Conservation (phyloP, 2,888 invertebrate species). For the Mythimna ferrago region DNA sequence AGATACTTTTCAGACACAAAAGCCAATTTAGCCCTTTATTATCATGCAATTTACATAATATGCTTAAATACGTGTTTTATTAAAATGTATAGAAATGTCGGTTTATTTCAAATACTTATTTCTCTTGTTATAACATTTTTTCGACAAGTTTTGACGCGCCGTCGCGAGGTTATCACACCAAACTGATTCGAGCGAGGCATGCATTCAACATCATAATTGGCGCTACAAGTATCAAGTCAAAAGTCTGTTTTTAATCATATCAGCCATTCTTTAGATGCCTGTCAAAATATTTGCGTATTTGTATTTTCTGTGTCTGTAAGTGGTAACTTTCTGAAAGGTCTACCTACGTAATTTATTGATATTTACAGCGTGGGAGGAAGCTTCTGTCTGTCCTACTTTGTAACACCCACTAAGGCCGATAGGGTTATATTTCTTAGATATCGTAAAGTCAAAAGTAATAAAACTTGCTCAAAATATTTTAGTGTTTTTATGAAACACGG, state of each 20-base stretch:
- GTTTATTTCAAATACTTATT: no score
- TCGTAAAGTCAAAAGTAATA: neutral
- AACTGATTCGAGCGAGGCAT: no score
- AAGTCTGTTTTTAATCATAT: slow-evolving; percentile 11
- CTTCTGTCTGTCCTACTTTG: neutral
- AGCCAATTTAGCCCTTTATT: no score
- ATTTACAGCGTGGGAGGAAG: slow-evolving; percentile 9
- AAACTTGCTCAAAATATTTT: neutral
- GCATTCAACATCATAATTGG: no score
- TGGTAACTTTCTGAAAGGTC: neutral
- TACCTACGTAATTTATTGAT: slow-evolving; percentile 1
- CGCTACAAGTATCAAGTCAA: no score
- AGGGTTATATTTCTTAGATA: neutral
- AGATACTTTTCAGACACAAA: no score
- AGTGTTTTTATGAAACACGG: neutral
- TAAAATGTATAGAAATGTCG: no score
- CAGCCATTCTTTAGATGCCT: neutral
- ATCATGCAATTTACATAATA: no score
- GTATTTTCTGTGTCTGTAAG: neutral
- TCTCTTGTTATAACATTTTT: no score
- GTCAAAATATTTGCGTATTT: neutral
- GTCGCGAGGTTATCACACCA: no score
- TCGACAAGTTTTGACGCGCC: no score
- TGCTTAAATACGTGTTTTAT: no score
- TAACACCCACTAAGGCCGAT: neutral